A percentile compares a stretch with the other conserved stretches of the same genome.
These are phyloP conservation scores for Gambusia affinis DNA, from an alignment of 2,113 vertebrate genomes.

Conservation along the genomic window DNA sequence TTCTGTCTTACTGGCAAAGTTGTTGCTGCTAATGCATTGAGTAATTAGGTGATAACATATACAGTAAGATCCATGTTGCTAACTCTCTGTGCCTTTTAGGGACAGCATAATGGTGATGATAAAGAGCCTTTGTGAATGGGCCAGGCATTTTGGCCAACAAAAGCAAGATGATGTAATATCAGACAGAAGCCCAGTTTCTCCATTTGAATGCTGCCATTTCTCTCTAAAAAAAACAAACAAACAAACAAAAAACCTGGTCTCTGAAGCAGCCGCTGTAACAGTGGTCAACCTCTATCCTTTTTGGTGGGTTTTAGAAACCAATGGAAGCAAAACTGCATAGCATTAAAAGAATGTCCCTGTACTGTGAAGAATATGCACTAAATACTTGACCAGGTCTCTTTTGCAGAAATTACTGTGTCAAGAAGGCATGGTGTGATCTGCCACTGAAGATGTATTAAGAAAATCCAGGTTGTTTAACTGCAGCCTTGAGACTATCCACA, in stretches of 20 bases:
- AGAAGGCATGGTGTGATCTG: background rate
- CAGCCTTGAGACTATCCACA: background rate
- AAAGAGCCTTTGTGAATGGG: conserved; percentile 70
- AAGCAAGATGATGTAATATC: conserved; percentile 69
- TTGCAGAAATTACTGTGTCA: background rate
- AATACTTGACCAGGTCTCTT: background rate
- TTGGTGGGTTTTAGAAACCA: too few species aligned
- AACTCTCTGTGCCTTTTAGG: conserved; percentile 53
- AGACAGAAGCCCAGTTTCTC: conserved; percentile 44
- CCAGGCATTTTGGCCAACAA: conserved; percentile 59
- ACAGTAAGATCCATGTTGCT: conserved; percentile 22
- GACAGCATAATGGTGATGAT: conserved; percentile 45
- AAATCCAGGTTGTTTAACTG: background rate
- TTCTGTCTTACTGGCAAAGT: conserved; percentile 2
- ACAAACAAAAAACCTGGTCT: background rate
- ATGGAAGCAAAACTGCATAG: background rate
- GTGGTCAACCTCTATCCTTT: background rate
- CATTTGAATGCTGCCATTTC: conserved; percentile 35
- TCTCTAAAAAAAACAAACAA: conserved; percentile 27
- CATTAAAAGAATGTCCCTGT: background rate
- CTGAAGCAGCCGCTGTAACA: conserved; percentile 38
- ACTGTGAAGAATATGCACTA: background rate
- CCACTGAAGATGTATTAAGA: background rate
- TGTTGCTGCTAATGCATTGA: background rate
- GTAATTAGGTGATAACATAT: conserved; percentile 19